phyloP scores from a whole-genome alignment of 1,140 invertebrate genomes.

The Drosophila watanabei region DNA sequence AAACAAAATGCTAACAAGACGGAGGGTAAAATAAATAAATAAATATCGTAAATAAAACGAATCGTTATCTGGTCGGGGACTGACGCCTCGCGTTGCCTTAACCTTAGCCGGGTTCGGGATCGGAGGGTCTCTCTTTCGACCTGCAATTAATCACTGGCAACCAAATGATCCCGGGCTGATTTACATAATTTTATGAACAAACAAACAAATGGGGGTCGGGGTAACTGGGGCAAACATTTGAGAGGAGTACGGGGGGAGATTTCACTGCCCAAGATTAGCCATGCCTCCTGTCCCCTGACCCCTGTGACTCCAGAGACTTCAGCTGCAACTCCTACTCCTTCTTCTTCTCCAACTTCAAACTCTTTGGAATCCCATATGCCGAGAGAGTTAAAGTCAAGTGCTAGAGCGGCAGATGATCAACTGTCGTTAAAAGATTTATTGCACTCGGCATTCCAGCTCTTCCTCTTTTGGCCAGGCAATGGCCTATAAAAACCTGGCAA shows the following conservation, averaged over 20 bases:
- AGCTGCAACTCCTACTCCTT: neutral
- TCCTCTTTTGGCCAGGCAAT: constrained; percentile 25
- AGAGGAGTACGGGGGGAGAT: constrained; percentile 33
- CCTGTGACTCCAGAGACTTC: neutral
- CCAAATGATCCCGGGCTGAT: constrained; percentile 64
- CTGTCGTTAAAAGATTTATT: constrained; percentile 81
- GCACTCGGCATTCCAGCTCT: constrained; percentile 57
- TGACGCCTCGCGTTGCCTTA: constrained; percentile 68
- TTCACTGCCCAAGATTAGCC: constrained; percentile 70
- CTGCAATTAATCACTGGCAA: constrained; percentile 75
- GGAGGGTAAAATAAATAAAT: constrained; percentile 57
- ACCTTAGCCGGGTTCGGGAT: neutral
- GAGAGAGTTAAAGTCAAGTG: constrained; percentile 66
- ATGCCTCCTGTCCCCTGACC: constrained; percentile 26
- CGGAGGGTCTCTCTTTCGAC: neutral
- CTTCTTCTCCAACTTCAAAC: neutral
- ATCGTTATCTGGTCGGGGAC: constrained; percentile 63
- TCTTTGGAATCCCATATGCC: constrained; percentile 56
- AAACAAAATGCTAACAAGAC: constrained; percentile 78
- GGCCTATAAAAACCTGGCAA: constrained; percentile 31
- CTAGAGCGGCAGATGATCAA: constrained; percentile 63
- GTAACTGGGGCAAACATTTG: constrained; percentile 41
- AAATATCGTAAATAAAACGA: constrained; percentile 77
- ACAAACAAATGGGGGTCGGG: constrained; percentile 40
- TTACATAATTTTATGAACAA: constrained; percentile 80